Base-by-base conservation (phyloP, 2,113 vertebrate genomes). In the Argyrosomus japonicus region DNA sequence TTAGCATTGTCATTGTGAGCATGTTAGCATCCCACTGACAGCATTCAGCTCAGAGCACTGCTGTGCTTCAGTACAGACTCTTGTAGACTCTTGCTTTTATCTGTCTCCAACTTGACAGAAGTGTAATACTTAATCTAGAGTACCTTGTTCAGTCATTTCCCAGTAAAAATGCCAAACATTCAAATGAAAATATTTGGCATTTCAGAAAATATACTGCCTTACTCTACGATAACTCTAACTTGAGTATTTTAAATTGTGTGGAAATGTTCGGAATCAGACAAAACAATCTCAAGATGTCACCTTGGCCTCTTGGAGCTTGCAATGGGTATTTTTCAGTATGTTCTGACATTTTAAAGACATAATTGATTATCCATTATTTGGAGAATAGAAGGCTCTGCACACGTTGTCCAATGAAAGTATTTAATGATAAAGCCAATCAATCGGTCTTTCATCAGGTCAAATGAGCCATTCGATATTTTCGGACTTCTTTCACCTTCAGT, bases 391-490 rank as follows among this genome's bases (percentile, higher is more conserved):
- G 21, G 45, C 18, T 50, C 13, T 27, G 12, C 14, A 47, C 36
- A 1, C 57, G 65, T 43, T 58, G 51, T 67, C 43, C 48, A 71
- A 17, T 21, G n/a, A 11, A 53, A 51, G 53, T 63, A 58, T 81
- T 76, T 12, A n/a, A 77, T 57, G n/a, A 64, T 45, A 72, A 75
- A 63, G 79, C 43, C 21, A 7, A 69, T n/a, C 56, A 56, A 17
- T 72, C 32, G 36, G 17, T 77, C 82, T 79, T 73, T 78, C 18
- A 76, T 32, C 14, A 17, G 64, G n/a, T 12, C 54, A 69, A 54
- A 54, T 64, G 73, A 81, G 40, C 62, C 71, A 36, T 84, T 73
- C 47, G 19, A 72, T 74, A 6, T 17, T 47, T 47, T 43, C 80
- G 40, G 5, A 71, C 75, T 64, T 68, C 54, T 65, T 40, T 21